phyloP scores from a whole-genome alignment of 2,888 invertebrate species.

The Cerastoderma edule region DNA sequence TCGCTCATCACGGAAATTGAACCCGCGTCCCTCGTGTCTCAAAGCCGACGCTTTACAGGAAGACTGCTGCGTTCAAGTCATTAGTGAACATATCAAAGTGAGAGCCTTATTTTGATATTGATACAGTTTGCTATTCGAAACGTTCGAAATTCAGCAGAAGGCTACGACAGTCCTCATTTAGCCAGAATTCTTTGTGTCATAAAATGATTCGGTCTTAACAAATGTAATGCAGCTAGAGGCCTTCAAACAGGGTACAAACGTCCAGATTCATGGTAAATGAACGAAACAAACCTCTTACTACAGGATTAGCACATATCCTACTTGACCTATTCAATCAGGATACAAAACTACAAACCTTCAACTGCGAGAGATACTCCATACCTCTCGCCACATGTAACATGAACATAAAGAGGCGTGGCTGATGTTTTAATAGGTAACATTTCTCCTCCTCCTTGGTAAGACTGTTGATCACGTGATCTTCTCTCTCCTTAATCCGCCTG shows the following conservation, averaged over 20 bases:
- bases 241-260: too few relatives aligned
- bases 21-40: too few relatives aligned
- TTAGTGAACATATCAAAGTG: too few relatives aligned
- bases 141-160: too few relatives aligned
- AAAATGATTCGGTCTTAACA: not conserved
- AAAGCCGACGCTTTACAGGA: too few relatives aligned
- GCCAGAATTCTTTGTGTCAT: not conserved
- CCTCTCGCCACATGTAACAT: conserved; percentile 35
- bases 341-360: conserved; percentile 24
- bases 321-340: not conserved
- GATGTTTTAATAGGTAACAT: conserved; percentile 18
- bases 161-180: not conserved
- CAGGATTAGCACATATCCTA: not conserved
- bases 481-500: not conserved
- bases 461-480: conserved; percentile 17
- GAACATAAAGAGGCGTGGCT: conserved; percentile 25
- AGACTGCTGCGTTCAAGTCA: too few relatives aligned
- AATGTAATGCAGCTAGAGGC: not conserved
- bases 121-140: too few relatives aligned
- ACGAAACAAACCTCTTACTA: not conserved
- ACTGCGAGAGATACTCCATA: conserved; percentile 26
- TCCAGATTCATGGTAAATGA: too few relatives aligned
- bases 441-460: conserved; percentile 24
- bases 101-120: too few relatives aligned
- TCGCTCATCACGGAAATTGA: too few relatives aligned